Conservation (phyloP, 1,140 invertebrate genomes). For the Drosophila santomea region DNA sequence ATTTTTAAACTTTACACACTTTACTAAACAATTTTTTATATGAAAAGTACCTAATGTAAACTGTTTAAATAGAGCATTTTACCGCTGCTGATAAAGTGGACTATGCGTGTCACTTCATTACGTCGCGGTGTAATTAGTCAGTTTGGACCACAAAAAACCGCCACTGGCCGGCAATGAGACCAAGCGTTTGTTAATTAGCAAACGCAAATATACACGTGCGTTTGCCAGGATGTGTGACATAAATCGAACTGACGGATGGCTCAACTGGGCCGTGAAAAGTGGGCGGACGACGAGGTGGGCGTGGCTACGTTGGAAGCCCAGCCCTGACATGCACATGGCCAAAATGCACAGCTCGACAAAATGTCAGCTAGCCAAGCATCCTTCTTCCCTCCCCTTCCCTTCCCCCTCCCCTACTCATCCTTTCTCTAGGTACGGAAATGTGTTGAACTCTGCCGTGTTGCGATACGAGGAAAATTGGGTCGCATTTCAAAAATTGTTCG, state of each 20-base stretch:
- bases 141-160: conserved; percentile 30
- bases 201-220: conserved; percentile 38
- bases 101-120: conserved; percentile 39
- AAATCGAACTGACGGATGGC: conserved; percentile 53
- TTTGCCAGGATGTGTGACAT: conserved; percentile 38
- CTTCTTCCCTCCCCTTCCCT: neutral
- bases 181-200: conserved; percentile 56
- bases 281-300: conserved; percentile 1
- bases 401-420: neutral
- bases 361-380: conserved; percentile 22
- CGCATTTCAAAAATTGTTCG: conserved; percentile 56
- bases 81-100: conserved; percentile 35
- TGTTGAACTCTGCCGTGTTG: conserved; percentile 60
- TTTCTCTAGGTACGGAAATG: conserved; percentile 48
- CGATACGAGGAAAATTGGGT: conserved; percentile 56
- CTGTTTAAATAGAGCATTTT: conserved; percentile 16
- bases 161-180: conserved; percentile 19
- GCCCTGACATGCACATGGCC: conserved; percentile 28
- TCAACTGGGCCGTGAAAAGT: conserved; percentile 8
- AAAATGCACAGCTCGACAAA: conserved; percentile 55
- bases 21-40: neutral
- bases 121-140: conserved; percentile 43
- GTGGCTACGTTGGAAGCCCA: neutral
- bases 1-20: neutral
- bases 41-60: neutral